phyloP scores from a whole-genome alignment of 2,888 invertebrate species.

The Andrena dorsata region DNA sequence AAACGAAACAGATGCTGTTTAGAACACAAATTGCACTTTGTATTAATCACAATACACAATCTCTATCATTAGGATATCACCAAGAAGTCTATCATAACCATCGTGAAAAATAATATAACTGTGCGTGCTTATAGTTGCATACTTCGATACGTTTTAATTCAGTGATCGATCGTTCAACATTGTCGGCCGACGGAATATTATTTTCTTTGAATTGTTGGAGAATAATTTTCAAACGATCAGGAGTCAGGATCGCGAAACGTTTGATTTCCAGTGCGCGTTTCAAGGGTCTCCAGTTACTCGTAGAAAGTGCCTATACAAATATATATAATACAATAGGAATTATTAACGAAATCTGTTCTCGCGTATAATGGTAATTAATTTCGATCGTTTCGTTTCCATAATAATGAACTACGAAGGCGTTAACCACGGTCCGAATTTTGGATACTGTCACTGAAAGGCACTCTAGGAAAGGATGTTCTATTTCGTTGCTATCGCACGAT shows the following conservation, averaged over 20 bases:
- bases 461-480: slow-evolving; percentile 35
- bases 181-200: slow-evolving; percentile 8
- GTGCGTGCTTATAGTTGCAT: slow-evolving; percentile 43
- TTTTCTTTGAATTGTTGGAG: slow-evolving; percentile 11
- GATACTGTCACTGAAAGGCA: slow-evolving; percentile 38
- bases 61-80: slow-evolving; percentile 45
- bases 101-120: slow-evolving; percentile 38
- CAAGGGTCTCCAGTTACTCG: slow-evolving; percentile 76
- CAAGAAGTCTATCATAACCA: slow-evolving; percentile 44
- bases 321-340: slow-evolving; percentile 69
- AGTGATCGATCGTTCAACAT: slow-evolving; percentile 11
- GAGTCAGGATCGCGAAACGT: slow-evolving; percentile 41
- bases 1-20: slow-evolving; percentile 39
- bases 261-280: slow-evolving; percentile 54
- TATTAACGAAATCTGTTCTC: slow-evolving; percentile 43
- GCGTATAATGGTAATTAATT: slow-evolving; percentile 27
- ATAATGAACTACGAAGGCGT: slow-evolving; percentile 69
- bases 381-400: slow-evolving; percentile 64
- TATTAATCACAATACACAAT: slow-evolving; percentile 47
- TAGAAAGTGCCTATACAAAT: slow-evolving; percentile 83
- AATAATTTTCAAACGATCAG: slow-evolving; percentile 39
- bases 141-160: slow-evolving; percentile 33
- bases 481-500: slow-evolving; percentile 37
- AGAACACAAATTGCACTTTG: slow-evolving; percentile 55
- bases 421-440: slow-evolving; percentile 73